phyloP scores from a whole-genome alignment of 2,797 vertebrate genomes.

The Leptatherina wallacei region DNA sequence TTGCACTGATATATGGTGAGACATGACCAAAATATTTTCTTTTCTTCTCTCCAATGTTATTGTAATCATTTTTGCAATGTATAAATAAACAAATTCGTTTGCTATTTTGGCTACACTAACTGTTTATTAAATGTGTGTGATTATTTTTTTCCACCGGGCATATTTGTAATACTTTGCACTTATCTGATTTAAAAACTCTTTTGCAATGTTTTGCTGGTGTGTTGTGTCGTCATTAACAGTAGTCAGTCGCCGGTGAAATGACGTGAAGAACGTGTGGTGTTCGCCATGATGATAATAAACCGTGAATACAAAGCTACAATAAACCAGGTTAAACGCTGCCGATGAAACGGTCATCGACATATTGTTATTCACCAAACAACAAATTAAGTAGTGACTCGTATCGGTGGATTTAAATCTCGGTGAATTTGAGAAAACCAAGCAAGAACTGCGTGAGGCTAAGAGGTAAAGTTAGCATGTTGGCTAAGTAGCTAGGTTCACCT shows the following conservation, averaged over 20 bases:
- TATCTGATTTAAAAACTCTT: slow-evolving; percentile 37
- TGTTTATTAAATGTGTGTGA: neutral
- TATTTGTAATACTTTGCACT: neutral
- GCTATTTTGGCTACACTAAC: too few species aligned
- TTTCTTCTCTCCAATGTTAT: too few species aligned
- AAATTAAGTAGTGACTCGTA: neutral
- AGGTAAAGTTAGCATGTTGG: slow-evolving; percentile 79
- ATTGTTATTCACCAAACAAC: neutral
- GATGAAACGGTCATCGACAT: slow-evolving; percentile 20
- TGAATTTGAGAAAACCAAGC: slow-evolving; percentile 30
- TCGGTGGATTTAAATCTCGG: slow-evolving; percentile 15
- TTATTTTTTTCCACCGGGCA: neutral
- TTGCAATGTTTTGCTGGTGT: slow-evolving; percentile 45
- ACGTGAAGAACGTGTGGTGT: slow-evolving; percentile 76
- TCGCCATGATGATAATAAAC: slow-evolving; percentile 88
- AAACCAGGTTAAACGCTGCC: slow-evolving; percentile 43
- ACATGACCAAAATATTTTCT: too few species aligned
- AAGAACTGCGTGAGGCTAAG: slow-evolving; percentile 66
- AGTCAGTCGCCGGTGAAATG: slow-evolving; percentile 72
- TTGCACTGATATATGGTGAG: too few species aligned
- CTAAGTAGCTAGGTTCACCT: slow-evolving; percentile 55
- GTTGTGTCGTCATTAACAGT: slow-evolving; percentile 69
- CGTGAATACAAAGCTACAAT: slow-evolving; percentile 73
- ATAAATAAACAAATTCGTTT: too few species aligned
- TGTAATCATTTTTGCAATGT: too few species aligned